Percentiles rank a stretch among this genome's conserved stretches.
Conservation (phyloP, 2,888 invertebrate genomes). For the Proisotoma minuta region DNA sequence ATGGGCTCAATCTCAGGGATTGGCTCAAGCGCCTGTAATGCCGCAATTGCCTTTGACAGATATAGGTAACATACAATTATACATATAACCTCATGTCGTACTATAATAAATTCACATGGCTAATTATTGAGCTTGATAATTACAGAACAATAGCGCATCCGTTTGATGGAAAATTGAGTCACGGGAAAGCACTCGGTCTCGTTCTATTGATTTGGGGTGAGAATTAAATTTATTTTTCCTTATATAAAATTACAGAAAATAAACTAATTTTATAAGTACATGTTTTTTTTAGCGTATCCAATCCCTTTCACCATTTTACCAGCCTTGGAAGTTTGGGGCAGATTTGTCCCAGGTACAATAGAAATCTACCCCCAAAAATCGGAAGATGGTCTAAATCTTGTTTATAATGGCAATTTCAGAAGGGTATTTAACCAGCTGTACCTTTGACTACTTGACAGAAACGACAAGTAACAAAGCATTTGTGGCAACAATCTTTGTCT, state of each 20-base stretch:
- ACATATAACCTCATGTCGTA: constrained; percentile 4
- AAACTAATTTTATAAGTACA: background rate
- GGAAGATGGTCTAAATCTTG: too few species aligned
- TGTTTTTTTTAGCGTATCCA: constrained; percentile 56
- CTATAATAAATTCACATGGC: background rate
- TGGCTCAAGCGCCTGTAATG: constrained; percentile 72
- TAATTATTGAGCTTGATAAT: constrained; percentile 1
- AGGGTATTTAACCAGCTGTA: constrained; percentile 82
- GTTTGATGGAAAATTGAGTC: constrained; percentile 73
- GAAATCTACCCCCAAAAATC: background rate
- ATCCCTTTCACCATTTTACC: constrained; percentile 79
- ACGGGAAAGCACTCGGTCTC: constrained; percentile 73
- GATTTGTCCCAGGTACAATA: constrained; percentile 69
- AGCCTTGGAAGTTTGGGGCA: constrained; percentile 75
- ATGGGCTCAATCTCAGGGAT: constrained; percentile 76
- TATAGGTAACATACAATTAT: too few species aligned
- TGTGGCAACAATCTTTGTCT: constrained; percentile 68
- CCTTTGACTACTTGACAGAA: constrained; percentile 75
- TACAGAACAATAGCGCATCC: constrained; percentile 74
- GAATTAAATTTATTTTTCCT: too few species aligned
- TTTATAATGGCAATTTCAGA: too few species aligned
- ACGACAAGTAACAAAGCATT: constrained; percentile 74
- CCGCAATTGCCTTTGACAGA: constrained; percentile 80
- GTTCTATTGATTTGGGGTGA: constrained; percentile 68
- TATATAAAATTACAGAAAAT: background rate